Base-by-base conservation (phyloP, 2,797 vertebrate genomes). In the Brachymystax lenok region DNA sequence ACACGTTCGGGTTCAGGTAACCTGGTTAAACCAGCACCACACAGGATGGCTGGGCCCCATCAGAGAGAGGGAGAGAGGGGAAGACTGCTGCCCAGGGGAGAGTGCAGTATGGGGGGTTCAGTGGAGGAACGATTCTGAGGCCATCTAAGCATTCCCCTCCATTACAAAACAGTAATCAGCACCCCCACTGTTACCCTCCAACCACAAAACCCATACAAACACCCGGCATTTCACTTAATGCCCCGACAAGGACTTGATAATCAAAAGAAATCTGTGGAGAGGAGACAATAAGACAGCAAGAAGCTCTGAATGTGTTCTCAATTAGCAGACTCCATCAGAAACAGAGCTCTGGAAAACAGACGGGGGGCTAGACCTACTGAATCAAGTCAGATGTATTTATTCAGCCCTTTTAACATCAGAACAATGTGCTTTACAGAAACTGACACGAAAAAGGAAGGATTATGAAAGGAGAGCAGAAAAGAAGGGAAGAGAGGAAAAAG, bases 281-380 rank as follows among this genome's bases (percentile, higher is more conserved):
- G 69, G 71, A 35, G 71, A 71, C 70, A 72, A 30, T 40, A 68
- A 77, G 56, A 21, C 64, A 67, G 74, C 61, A 69, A 77, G 74
- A 67, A 83, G 28, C 77, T 74, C 52, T 28, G 70, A 80, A 80
- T 83, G 76, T 80, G 82, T 78, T 83, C 67, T 74, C 79, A 83
- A 80, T 83, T 80, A 83, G 33, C 73, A 59, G 54, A n/a, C 5
- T 59, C 54, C 17, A 8, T 59, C 54, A 14, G 54, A 59, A 59
- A 59, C 54, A 19, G 54, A 59, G 17, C 17, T 6, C 6, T 56
- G 54, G 7, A 59, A 59, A 59, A n/a, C 5, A 59, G 5, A n/a
- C 54, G n/a, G 54, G 17, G 19, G 54, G 54, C 16, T 16, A 17
- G 54, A 19, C 54, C 4, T 56, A 5, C 17, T 56, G 54, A 21